phyloP scores from a whole-genome alignment of 2,888 invertebrate genomes.

The Imbricaverruca yamaguchii region DNA sequence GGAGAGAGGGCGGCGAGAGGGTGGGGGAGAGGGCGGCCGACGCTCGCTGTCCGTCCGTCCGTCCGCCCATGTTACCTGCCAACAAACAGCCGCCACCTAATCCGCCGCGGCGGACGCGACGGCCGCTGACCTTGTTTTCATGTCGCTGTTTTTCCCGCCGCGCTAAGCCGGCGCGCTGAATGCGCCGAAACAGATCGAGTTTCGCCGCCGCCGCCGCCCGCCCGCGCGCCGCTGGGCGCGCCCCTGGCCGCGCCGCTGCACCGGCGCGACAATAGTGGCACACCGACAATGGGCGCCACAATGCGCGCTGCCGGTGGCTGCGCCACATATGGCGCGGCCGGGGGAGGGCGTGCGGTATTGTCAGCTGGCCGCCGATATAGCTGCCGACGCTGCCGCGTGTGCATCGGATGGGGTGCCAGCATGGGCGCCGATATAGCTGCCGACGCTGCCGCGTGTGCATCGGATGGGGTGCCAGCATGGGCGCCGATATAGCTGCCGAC shows the following conservation, averaged over 20 bases:
- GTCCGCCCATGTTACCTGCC: slow-evolving; percentile 19
- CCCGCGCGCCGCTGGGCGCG: neutral
- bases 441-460: too few species aligned
- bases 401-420: too few species aligned
- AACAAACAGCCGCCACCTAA: slow-evolving; percentile 16
- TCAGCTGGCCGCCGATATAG: too few species aligned
- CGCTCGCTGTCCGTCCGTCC: neutral
- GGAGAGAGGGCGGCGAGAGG: neutral
- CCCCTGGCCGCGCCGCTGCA: neutral
- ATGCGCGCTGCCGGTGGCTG: slow-evolving; percentile 15
- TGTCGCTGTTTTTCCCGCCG: slow-evolving; percentile 16
- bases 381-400: too few species aligned
- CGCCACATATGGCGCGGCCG: neutral
- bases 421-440: neutral
- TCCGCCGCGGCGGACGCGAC: neutral
- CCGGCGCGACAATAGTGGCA: neutral
- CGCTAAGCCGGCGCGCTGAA: neutral
- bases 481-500: too few species aligned
- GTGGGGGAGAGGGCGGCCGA: neutral
- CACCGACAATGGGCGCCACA: slow-evolving; percentile 24
- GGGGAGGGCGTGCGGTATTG: too few species aligned
- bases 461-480: too few species aligned
- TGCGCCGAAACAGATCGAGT: slow-evolving; percentile 8
- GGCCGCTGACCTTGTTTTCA: slow-evolving; percentile 2
- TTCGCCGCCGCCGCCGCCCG: neutral